These are phyloP conservation scores for Balanococcus diminutus DNA, from an alignment of 2,888 invertebrate species.

Conservation along the genomic window DNA sequence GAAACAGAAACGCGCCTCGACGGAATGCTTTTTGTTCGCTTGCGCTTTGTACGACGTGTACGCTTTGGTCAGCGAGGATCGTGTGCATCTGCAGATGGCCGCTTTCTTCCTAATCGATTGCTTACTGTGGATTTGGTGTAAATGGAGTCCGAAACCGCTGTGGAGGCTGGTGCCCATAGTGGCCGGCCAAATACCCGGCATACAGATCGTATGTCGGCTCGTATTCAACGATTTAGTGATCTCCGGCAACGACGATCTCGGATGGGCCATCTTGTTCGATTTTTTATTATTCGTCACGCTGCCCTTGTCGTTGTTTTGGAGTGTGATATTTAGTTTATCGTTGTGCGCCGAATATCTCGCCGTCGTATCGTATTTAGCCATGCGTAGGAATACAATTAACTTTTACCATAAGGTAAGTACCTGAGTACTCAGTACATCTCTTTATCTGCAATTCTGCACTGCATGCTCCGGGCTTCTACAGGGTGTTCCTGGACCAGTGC, in stretches of 20 bases:
- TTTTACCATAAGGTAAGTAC: slow-evolving; percentile 46
- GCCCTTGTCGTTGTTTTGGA: slow-evolving; percentile 67
- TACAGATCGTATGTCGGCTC: slow-evolving; percentile 69
- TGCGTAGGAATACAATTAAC: background rate
- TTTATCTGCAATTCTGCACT: background rate
- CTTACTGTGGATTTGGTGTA: slow-evolving; percentile 62
- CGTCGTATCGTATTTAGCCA: slow-evolving; percentile 33
- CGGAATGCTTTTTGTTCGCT: slow-evolving; percentile 72
- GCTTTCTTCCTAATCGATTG: slow-evolving; percentile 62
- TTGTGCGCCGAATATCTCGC: slow-evolving; percentile 46
- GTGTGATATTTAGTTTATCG: slow-evolving; percentile 48
- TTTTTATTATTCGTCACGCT: slow-evolving; percentile 77
- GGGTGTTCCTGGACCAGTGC: too few relatives aligned
- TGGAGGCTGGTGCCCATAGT: slow-evolving; percentile 71
- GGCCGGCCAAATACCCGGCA: slow-evolving; percentile 70
- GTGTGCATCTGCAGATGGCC: slow-evolving; percentile 59
- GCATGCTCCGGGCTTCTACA: too few relatives aligned
- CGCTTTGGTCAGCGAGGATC: slow-evolving; percentile 59
- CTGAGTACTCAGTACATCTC: background rate
- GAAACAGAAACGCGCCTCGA: slow-evolving; percentile 73
- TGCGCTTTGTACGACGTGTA: slow-evolving; percentile 72
- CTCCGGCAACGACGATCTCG: slow-evolving; percentile 71
- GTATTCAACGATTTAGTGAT: slow-evolving; percentile 68
- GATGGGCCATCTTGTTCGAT: slow-evolving; percentile 74
- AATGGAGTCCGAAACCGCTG: slow-evolving; percentile 59